Base-by-base conservation (phyloP, 92 coral and sea anemone species). In the Phenganax marumi region DNA sequence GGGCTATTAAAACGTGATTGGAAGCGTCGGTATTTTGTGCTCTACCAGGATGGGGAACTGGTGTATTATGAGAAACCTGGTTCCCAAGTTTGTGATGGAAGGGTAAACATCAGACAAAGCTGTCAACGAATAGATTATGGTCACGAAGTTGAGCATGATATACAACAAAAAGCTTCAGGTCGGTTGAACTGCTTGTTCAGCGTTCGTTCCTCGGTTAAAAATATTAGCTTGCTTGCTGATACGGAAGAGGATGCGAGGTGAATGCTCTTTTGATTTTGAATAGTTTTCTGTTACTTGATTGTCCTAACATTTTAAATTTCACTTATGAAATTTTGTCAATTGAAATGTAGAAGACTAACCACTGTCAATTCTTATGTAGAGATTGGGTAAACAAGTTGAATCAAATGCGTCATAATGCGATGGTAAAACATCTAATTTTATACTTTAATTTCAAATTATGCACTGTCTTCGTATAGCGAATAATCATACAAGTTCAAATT, bases 1-100 rank as follows among this genome's bases (percentile, higher is more conserved):
- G 98, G 98, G 6, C 89, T 95, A 68, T 89, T 95, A 63, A 95
- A 95, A 84, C 91, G 93, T 70, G 90, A 92, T 54, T 95, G 98
- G 98, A 95, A 95, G 79, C 86, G 77, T 48, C 88, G 98, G 39
- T 92, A 95, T 86, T 95, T 95, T 82, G 92, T 91, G 6, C 85
- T 95, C 58, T 95, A 92, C 79, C 89, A 91, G 79, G 97, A 91
- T 88, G 98, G 98, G 70, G 92, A 92, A 56, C 91, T 95, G 84
- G 90, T 91, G 72, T 95, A 95, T 84, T 92, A 89, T 53, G 96
- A 95, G 84, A 91, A 86, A 25, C 88, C 98, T 12, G 89, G 90
- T 4, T 92, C 87, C 81, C 88, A 89, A 87, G 91, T 89, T 63
- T 86, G 90, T 51, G 97, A 90, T 80, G 98, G 98, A 17, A 85